phyloP scores from a whole-genome alignment of 2,113 vertebrate species.

The Leptobrachium leishanense region DNA sequence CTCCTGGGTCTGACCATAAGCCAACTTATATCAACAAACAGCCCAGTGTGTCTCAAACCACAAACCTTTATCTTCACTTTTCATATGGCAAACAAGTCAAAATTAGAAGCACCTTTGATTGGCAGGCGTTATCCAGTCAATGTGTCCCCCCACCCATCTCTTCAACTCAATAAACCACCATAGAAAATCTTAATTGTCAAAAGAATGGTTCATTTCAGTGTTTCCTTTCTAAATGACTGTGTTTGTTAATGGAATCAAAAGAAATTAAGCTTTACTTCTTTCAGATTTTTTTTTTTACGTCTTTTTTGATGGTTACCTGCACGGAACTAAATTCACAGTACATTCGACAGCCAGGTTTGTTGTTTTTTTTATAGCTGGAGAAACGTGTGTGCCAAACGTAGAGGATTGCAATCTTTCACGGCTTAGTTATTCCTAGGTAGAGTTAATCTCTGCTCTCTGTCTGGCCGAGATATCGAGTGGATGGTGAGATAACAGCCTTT shows the following conservation, averaged over 20 bases:
- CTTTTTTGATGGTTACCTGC: neutral
- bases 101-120: neutral
- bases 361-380: constrained; percentile 6
- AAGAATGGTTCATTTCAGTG: neutral
- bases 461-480: constrained; percentile 40
- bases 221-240: neutral
- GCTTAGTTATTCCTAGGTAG: constrained; percentile 41
- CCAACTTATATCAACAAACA: neutral
- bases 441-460: constrained; percentile 46
- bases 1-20: neutral
- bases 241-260: neutral
- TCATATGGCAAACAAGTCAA: neutral
- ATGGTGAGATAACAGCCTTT: constrained; percentile 42
- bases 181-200: neutral
- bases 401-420: constrained; percentile 42
- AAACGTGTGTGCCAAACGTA: constrained; percentile 19
- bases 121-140: neutral
- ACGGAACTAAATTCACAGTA: constrained; percentile 12
- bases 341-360: constrained; percentile 14
- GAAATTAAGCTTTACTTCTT: neutral
- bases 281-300: neutral
- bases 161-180: neutral
- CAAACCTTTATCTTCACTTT: neutral
- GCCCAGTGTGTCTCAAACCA: neutral
- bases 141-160: neutral